Base-by-base conservation (phyloP, 2,797 vertebrate species). In the Morelia viridis region DNA sequence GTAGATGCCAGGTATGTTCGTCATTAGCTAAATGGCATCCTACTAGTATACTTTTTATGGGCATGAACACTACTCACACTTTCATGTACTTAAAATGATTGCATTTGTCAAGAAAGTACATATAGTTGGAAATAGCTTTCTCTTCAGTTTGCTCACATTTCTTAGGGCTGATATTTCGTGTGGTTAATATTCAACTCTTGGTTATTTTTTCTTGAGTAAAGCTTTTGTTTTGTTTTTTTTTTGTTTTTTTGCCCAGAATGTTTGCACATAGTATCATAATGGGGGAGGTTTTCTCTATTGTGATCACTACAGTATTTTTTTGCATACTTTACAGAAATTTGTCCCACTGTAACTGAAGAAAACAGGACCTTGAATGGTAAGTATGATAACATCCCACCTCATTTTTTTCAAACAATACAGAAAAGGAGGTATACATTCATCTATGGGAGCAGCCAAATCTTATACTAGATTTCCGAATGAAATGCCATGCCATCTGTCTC, bases 351-450 rank as follows among this genome's bases (percentile, higher is more conserved):
- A 17, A 92, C 31, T 94, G 97, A 97, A 95, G 96, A 96, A 91
- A 97, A 95, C 95, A 96, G 95, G 91, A 89, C 93, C 80, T 95
- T 97, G 95, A 98, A 98, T 96, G 98, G 97, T 98, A 97, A 97
- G 98, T 97, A 26, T 92, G 71, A 94, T 84, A 0, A 0, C 85
- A 62, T 15, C 71, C 46, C 53, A 58, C 11, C 62, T 91, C 1
- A 17, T 2, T 86, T 9, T 92, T 50, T 46, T 15, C 28, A 50
- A 22, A 17, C 41, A 12, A n/a, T 4, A 31, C 12, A 61, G 26
- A 31, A 90, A 64, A 12, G 12, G 68, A 64, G n/a, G 50, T 68
- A 60, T 15, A 62, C 57, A 13, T 17, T 94, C 41, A 90, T 5
- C 89, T 0, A 91, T 92, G 19, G 0, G 0, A 1, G 88, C 13